Evolutionary conservation across 2,113 vertebrate genomes (phyloP).

Genomic region (Terrapene triunguis): DNA sequence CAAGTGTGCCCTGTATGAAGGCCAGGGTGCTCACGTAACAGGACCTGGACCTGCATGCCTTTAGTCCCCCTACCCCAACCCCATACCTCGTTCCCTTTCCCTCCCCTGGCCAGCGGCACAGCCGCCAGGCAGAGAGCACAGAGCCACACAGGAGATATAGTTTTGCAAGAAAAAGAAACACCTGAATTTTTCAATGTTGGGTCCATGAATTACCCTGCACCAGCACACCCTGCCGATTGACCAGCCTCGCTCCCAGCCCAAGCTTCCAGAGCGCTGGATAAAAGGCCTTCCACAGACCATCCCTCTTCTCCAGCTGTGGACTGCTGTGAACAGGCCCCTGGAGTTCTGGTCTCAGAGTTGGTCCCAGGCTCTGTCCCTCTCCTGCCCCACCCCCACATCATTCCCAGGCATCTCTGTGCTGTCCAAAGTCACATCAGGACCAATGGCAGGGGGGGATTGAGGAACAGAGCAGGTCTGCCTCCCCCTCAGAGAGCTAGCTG

Average conservation of each 20-base stretch:
- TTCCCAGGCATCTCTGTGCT: not conserved
- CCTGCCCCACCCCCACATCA: not conserved
- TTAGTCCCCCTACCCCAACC: not conserved
- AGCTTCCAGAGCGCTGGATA: not conserved
- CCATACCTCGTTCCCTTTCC: not conserved
- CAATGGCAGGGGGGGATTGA: not conserved
- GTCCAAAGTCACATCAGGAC: not conserved
- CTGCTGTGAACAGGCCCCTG: not conserved
- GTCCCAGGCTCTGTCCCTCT: not conserved
- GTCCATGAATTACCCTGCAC: too few relatives aligned
- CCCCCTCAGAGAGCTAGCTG: too few relatives aligned
- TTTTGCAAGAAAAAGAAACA: not conserved
- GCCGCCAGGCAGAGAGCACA: not conserved
- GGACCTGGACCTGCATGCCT: not conserved
- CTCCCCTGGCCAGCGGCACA: not conserved
- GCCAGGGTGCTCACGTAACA: not conserved
- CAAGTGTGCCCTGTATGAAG: not conserved
- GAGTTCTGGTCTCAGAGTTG: not conserved
- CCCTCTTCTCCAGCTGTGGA: not conserved
- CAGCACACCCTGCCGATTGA: too few relatives aligned
- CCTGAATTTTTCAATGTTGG: not conserved
- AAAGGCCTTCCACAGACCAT: not conserved
- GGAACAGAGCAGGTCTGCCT: too few relatives aligned
- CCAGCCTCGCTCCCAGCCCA: not conserved
- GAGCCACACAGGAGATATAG: not conserved